These are phyloP conservation scores for Drosophila subquinaria DNA, from an alignment of 2,888 invertebrate genomes.

Conservation along the genomic window DNA sequence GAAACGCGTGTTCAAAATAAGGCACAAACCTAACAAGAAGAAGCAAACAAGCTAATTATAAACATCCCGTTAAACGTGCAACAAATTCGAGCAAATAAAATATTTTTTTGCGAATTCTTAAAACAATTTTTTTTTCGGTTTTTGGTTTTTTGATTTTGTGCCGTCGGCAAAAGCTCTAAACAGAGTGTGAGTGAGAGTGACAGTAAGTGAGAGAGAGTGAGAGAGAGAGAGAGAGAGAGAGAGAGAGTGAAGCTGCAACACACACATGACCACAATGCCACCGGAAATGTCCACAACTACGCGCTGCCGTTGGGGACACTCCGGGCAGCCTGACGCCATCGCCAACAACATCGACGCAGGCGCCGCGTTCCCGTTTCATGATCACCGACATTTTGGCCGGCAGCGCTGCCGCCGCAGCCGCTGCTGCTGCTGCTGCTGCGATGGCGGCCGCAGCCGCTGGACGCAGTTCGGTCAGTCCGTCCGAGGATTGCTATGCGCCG, in stretches of 20 bases:
- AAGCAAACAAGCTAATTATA: slow-evolving; percentile 6
- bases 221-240: neutral
- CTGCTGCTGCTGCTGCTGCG: slow-evolving; percentile 62
- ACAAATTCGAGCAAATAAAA: slow-evolving; percentile 5
- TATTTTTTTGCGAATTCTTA: neutral
- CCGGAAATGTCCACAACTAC: slow-evolving; percentile 83
- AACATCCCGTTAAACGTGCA: neutral
- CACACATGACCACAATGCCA: slow-evolving; percentile 84
- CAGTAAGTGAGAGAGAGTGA: neutral
- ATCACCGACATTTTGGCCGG: slow-evolving; percentile 94
- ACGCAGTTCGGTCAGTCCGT: slow-evolving; percentile 59
- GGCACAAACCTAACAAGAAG: slow-evolving; percentile 8
- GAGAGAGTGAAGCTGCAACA: slow-evolving; percentile 15
- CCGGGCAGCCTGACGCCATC: slow-evolving; percentile 65
- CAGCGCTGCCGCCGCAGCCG: slow-evolving; percentile 86
- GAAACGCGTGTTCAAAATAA: slow-evolving; percentile 24
- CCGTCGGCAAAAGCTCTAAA: slow-evolving; percentile 45
- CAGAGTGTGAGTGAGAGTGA: neutral
- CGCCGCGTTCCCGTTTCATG: slow-evolving; percentile 93
- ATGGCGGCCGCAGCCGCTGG: slow-evolving; percentile 66
- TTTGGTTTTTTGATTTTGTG: slow-evolving; percentile 42
- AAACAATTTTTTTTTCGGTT: slow-evolving; percentile 28
- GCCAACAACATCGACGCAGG: slow-evolving; percentile 79
- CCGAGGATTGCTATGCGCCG: slow-evolving; percentile 58
- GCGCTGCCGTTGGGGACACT: slow-evolving; percentile 77